phyloP scores from a whole-genome alignment of 2,888 invertebrate species.

The Drosophila meridionalis region DNA sequence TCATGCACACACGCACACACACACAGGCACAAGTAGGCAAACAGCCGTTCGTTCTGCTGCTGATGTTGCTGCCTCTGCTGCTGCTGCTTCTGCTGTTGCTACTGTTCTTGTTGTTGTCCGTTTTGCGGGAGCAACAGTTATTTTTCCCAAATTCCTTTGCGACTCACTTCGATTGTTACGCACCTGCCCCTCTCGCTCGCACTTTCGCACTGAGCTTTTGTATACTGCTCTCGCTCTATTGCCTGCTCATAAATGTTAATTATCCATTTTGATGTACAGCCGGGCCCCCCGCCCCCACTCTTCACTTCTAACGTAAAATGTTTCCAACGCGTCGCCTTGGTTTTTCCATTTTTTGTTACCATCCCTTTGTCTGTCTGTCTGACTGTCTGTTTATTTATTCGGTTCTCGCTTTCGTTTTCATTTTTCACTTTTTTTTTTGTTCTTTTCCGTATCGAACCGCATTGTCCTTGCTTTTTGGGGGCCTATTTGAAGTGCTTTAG shows the following conservation, averaged over 20 bases:
- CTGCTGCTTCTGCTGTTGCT: constrained; percentile 3
- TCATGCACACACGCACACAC: constrained; percentile 38
- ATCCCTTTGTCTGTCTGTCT: constrained; percentile 26
- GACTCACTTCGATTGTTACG: constrained; percentile 57
- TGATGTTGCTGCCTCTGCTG: not conserved
- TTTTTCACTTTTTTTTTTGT: constrained; percentile 15
- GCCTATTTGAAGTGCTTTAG: constrained; percentile 48
- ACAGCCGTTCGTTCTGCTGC: constrained; percentile 37
- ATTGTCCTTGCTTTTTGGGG: constrained; percentile 47
- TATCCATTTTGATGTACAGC: constrained; percentile 64
- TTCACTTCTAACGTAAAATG: constrained; percentile 13
- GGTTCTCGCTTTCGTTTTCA: constrained; percentile 26
- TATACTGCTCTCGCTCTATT: constrained; percentile 53
- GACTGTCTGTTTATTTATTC: constrained; percentile 67
- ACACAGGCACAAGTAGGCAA: constrained; percentile 24
- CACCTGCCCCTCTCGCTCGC: constrained; percentile 28
- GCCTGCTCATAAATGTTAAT: constrained; percentile 77
- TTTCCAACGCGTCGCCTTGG: constrained; percentile 42
- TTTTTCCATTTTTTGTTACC: constrained; percentile 20
- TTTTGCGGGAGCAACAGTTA: constrained; percentile 74
- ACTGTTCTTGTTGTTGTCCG: constrained; percentile 40
- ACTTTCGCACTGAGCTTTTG: constrained; percentile 28
- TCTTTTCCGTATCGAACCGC: constrained; percentile 34
- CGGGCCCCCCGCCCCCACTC: not conserved
- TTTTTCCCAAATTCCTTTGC: constrained; percentile 61